Evolutionary conservation across 2,113 vertebrate genomes (phyloP).

Genomic region (Gobiocypris rarus): DNA sequence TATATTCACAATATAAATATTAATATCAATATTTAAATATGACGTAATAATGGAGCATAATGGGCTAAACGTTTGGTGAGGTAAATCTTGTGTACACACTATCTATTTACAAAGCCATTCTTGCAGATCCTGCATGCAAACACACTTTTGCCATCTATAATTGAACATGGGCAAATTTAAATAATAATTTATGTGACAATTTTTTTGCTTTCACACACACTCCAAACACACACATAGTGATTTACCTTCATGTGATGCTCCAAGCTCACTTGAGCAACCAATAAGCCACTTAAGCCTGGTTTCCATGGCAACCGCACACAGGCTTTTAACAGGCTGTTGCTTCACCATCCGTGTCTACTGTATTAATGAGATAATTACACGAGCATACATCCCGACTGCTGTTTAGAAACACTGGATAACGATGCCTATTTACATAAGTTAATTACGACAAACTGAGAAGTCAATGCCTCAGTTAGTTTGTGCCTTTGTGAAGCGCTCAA

Average conservation of each 20-base stretch:
- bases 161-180: slow-evolving; percentile 40
- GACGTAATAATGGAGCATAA: not conserved
- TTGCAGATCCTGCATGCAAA: slow-evolving; percentile 11
- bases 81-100: slow-evolving; percentile 29
- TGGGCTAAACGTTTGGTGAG: slow-evolving; percentile 5
- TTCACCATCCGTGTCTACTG: slow-evolving; percentile 53
- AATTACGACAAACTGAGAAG: slow-evolving; percentile 60
- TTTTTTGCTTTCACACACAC: slow-evolving; percentile 30
- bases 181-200: slow-evolving; percentile 47
- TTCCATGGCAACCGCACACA: slow-evolving; percentile 64
- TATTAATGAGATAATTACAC: slow-evolving; percentile 67
- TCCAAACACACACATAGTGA: slow-evolving; percentile 33
- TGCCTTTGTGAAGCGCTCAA: slow-evolving; percentile 40
- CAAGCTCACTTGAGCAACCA: slow-evolving; percentile 50
- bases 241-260: slow-evolving; percentile 35
- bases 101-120: slow-evolving; percentile 11
- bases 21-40: not conserved
- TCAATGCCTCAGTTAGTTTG: slow-evolving; percentile 56
- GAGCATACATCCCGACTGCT: slow-evolving; percentile 55
- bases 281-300: slow-evolving; percentile 61
- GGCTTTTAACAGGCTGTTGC: slow-evolving; percentile 44
- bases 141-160: slow-evolving; percentile 38
- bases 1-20: not conserved
- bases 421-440: slow-evolving; percentile 67
- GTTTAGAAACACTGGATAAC: slow-evolving; percentile 59